Percentiles rank a stretch among this genome's conserved stretches.
Evolutionary conservation across 2,113 vertebrate genomes (phyloP).

Genomic region (Orthonyx spaldingii): DNA sequence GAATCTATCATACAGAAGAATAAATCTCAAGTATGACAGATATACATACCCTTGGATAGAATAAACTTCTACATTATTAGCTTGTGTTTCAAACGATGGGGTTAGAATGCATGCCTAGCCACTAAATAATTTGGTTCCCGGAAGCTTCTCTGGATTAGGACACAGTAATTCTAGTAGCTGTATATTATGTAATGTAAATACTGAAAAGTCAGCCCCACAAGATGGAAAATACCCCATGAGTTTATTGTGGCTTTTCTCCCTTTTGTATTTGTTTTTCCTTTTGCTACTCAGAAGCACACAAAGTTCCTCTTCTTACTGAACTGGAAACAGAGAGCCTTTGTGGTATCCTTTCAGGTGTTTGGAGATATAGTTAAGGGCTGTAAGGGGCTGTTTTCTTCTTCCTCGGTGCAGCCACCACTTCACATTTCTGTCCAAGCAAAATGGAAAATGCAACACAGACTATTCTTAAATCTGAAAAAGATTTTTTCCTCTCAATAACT

Average conservation of each 20-base stretch:
- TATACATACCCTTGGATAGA: background rate
- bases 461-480: background rate
- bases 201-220: background rate
- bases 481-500: background rate
- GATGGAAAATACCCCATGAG: conserved; percentile 16
- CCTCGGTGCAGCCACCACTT: background rate
- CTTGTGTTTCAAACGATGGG: conserved; percentile 23
- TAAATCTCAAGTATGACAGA: background rate
- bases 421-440: conserved; percentile 28
- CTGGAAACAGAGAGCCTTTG: background rate
- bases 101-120: background rate
- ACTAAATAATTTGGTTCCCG: conserved; percentile 18
- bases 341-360: conserved; percentile 35
- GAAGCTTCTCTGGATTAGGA: conserved; percentile 23
- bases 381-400: background rate
- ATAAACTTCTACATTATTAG: conserved; percentile 21
- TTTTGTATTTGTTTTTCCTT: background rate
- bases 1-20: background rate
- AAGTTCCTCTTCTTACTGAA: background rate
- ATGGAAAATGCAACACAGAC: background rate
- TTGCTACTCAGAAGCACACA: background rate
- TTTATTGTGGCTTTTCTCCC: background rate
- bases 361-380: background rate
- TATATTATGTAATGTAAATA: conserved; percentile 31
- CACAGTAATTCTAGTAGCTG: conserved; percentile 42